These are phyloP conservation scores for Poeciliopsis prolifica DNA, from an alignment of 2,113 vertebrate species.

Conservation along the genomic window DNA sequence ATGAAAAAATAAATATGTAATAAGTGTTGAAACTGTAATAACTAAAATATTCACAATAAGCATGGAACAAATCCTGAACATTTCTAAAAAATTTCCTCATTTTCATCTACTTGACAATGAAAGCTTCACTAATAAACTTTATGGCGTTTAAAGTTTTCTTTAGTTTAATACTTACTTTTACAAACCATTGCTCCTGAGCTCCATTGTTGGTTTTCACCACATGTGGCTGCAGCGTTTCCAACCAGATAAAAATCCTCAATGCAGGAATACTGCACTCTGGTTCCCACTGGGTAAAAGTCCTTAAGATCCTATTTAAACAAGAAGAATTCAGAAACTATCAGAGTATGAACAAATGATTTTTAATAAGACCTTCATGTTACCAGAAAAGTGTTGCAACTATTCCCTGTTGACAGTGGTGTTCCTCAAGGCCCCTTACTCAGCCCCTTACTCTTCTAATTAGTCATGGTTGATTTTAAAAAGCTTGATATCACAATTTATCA, in stretches of 20 bases:
- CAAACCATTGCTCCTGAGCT: constrained; percentile 76
- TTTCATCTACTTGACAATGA: neutral
- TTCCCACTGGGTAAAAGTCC: constrained; percentile 82
- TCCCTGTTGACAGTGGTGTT: neutral
- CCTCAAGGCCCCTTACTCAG: neutral
- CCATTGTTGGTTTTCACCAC: constrained; percentile 83
- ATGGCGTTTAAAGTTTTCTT: neutral
- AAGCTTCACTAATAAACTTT: neutral
- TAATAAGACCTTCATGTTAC: neutral
- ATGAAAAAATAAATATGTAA: too few species aligned
- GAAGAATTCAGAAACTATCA: neutral
- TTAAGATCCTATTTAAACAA: constrained; percentile 67
- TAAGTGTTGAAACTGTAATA: neutral
- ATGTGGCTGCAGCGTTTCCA: constrained; percentile 83
- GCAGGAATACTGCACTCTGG: constrained; percentile 85
- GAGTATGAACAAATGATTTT: neutral
- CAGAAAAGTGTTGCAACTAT: neutral
- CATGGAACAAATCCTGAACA: neutral
- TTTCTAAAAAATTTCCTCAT: neutral
- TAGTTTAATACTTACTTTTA: constrained; percentile 79
- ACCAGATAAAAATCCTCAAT: constrained; percentile 78
- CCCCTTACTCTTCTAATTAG: neutral
- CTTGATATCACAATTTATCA: neutral
- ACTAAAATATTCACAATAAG: too few species aligned
- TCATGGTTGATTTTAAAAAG: neutral